Percentiles rank a stretch among this genome's conserved stretches.
These are phyloP conservation scores for Lepidurus couesii DNA, from an alignment of 1,140 invertebrate species.

Conservation along the genomic window DNA sequence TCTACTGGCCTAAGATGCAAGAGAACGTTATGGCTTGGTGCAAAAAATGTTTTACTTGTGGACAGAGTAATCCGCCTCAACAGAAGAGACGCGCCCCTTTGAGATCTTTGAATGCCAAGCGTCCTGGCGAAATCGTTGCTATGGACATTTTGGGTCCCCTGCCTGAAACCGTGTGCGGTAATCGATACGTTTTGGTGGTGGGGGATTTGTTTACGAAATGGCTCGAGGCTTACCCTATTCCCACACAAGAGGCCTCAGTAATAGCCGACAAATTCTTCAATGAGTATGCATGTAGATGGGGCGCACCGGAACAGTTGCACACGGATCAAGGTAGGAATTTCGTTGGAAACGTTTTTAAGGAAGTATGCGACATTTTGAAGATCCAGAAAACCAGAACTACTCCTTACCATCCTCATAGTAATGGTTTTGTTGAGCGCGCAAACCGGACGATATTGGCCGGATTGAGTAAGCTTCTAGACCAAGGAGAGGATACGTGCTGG, in stretches of 20 bases:
- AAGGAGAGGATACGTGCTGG: slow-evolving; percentile 23
- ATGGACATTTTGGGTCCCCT: slow-evolving; percentile 37
- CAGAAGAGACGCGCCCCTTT: background rate
- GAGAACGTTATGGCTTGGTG: background rate
- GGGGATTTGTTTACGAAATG: slow-evolving; percentile 40
- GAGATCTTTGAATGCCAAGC: background rate
- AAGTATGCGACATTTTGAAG: slow-evolving; percentile 9
- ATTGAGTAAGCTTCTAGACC: background rate
- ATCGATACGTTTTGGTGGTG: slow-evolving; percentile 38
- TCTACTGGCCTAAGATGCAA: background rate
- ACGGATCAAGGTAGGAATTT: slow-evolving; percentile 16
- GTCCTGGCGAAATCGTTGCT: slow-evolving; percentile 32
- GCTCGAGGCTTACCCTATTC: slow-evolving; percentile 26
- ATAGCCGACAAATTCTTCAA: slow-evolving; percentile 2
- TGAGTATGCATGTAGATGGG: background rate
- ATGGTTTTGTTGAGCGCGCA: background rate
- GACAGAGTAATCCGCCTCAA: slow-evolving; percentile 4
- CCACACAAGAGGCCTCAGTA: background rate
- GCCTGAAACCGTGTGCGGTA: slow-evolving; percentile 32
- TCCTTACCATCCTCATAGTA: background rate
- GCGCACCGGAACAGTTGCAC: background rate
- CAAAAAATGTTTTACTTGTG: background rate
- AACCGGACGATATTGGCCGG: background rate
- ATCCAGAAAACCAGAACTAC: slow-evolving; percentile 26
- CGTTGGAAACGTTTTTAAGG: background rate